These are phyloP conservation scores for Drosophila fulvimacula DNA, from an alignment of 2,888 invertebrate species.

Conservation along the genomic window DNA sequence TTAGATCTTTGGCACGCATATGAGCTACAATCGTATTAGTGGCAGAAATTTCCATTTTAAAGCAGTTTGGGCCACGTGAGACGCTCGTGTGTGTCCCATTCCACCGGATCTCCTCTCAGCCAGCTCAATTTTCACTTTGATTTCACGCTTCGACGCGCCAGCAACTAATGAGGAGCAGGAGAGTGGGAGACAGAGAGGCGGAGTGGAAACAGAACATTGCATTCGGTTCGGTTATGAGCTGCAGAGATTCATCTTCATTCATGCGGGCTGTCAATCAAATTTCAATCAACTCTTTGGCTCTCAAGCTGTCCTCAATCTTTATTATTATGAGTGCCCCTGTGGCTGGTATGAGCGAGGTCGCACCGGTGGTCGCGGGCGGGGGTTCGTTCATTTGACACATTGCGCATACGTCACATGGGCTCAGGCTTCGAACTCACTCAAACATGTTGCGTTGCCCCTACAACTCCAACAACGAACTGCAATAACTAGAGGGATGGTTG, in stretches of 20 bases:
- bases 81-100: slow-evolving; percentile 6
- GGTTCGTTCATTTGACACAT: slow-evolving; percentile 27
- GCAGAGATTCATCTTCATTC: slow-evolving; percentile 53
- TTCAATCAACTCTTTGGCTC: slow-evolving; percentile 57
- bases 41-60: slow-evolving; percentile 65
- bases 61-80: slow-evolving; percentile 68
- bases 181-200: neutral
- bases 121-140: slow-evolving; percentile 55
- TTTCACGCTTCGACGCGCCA: slow-evolving; percentile 61
- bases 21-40: slow-evolving; percentile 55
- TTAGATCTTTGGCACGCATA: slow-evolving; percentile 50
- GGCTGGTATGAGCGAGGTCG: neutral
- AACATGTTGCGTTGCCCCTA: slow-evolving; percentile 74
- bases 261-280: slow-evolving; percentile 60
- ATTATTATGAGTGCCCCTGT: slow-evolving; percentile 34
- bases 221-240: slow-evolving; percentile 1
- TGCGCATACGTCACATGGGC: slow-evolving; percentile 51
- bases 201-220: neutral
- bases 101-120: neutral
- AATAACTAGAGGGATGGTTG: neutral
- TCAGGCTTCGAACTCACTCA: slow-evolving; percentile 66
- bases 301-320: slow-evolving; percentile 37
- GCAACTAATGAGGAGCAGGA: slow-evolving; percentile 40
- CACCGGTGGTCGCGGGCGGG: no score
- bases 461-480: slow-evolving; percentile 49